phyloP scores from a whole-genome alignment of 2,888 invertebrate species.

The Xylota sylvarum region DNA sequence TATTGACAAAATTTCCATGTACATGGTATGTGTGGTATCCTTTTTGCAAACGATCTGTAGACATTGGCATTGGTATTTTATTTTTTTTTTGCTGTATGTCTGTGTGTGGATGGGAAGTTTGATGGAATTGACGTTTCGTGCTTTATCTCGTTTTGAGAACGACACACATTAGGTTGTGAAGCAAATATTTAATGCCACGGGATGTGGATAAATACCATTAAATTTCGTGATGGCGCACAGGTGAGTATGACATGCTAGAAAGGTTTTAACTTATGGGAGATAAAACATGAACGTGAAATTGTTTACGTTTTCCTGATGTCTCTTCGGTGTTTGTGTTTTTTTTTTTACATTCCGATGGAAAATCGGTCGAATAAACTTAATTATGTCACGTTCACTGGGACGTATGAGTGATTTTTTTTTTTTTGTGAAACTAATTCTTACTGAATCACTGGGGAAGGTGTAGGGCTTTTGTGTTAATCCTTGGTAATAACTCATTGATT shows the following conservation, averaged over 20 bases:
- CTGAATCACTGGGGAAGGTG: neutral
- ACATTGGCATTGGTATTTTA: no score
- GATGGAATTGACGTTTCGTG: slow-evolving; percentile 42
- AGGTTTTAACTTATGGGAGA: slow-evolving; percentile 3
- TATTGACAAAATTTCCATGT: slow-evolving; percentile 10
- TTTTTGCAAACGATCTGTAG: slow-evolving; percentile 24
- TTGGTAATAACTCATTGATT: neutral
- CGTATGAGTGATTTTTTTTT: slow-evolving; percentile 10
- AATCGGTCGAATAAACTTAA: slow-evolving; percentile 23
- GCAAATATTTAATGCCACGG: slow-evolving; percentile 48
- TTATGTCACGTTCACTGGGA: slow-evolving; percentile 18
- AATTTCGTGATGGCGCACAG: slow-evolving; percentile 27
- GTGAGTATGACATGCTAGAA: slow-evolving; percentile 4
- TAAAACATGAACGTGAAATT: slow-evolving; percentile 44
- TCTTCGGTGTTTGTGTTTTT: neutral
- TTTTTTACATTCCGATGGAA: neutral
- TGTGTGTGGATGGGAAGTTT: slow-evolving; percentile 1
- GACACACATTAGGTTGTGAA: slow-evolving; percentile 22
- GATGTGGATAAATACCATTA: slow-evolving; percentile 57
- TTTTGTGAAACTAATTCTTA: neutral
- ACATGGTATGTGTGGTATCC: neutral
- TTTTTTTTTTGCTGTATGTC: neutral
- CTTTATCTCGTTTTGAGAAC: slow-evolving; percentile 38
- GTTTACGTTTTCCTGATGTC: slow-evolving; percentile 22
- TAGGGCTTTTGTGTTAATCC: neutral